Base-by-base conservation (phyloP, 1,140 invertebrate species). In the Panagrolaimus sp. region DNA sequence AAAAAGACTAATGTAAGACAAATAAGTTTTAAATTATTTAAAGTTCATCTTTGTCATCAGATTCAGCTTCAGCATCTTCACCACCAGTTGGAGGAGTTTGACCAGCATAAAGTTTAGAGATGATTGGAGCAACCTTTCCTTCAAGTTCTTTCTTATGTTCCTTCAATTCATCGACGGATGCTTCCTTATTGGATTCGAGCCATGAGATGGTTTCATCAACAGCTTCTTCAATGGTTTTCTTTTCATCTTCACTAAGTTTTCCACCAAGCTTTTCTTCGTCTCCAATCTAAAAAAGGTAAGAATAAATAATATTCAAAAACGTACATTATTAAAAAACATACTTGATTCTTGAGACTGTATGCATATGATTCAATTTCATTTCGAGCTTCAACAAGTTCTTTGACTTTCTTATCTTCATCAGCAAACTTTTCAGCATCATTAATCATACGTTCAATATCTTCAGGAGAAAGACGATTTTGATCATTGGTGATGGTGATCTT, bases 401-500 rank as follows among this genome's bases (percentile, higher is more conserved):
- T 98, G 45, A 96, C 85, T 86, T 93, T 94, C 86, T 95, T 96
- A 84, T 99, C 96, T 75, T 98, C 95, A 81, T 98, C 94, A 26
- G 94, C 93, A 84, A 97, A 98, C 83, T 94, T 94, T 85, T 98
- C 95, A 4, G 94, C 94, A 80, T 98, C 95, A 83, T 91, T 93
- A 82, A 98, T 96, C 96, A 98, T 98, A 52, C 92, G 88, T 79
- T 98, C 94, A 78, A 98, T 98, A 78, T 98, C 94, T 81, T 98
- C 95, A 26, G 94, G 94, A 17, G 93, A 94, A 32, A 98, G 81
- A 70, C 95, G 88, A 85, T 97, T 97, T 84, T 98, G 93, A 81
- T 98, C 94, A 78, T 98, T 97, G 70, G 95, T 97, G 81, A 98
- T 98, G 64, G 95, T 93, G 81, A 98, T 98, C 85, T 97, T 95